These are phyloP conservation scores for Cremastinae sp. DNA, from an alignment of 2,888 invertebrate species.

Conservation along the genomic window DNA sequence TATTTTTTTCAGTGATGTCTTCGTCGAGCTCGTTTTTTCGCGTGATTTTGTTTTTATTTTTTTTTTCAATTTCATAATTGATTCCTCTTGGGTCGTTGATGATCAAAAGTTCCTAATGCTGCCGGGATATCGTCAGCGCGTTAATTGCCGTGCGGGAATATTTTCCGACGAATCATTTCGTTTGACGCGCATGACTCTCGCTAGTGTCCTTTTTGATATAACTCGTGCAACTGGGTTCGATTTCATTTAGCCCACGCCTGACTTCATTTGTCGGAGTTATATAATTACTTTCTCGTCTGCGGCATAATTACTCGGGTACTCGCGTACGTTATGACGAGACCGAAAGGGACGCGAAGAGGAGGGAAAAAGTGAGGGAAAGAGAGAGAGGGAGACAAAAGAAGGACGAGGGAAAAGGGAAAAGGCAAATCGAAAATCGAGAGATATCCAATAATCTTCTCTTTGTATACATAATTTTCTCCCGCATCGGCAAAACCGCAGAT, in stretches of 20 bases:
- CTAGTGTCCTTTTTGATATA: constrained; percentile 15
- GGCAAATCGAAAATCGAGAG: constrained; percentile 16
- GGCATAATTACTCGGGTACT: constrained; percentile 18
- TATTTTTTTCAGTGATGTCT: too few relatives aligned
- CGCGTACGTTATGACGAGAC: neutral
- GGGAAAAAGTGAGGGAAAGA: constrained; percentile 6
- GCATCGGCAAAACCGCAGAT: constrained; percentile 16
- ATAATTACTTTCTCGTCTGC: constrained; percentile 37
- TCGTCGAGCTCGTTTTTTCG: too few relatives aligned
- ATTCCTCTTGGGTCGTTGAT: constrained; percentile 40
- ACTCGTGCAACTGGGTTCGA: constrained; percentile 9
- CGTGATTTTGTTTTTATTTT: constrained; percentile 52
- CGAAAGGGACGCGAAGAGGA: neutral
- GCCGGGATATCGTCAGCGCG: constrained; percentile 4
- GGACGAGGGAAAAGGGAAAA: constrained; percentile 1
- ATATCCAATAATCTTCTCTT: constrained; percentile 14
- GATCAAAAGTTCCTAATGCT: constrained; percentile 20
- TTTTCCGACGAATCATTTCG: constrained; percentile 17
- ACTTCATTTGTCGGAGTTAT: constrained; percentile 14
- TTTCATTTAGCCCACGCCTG: constrained; percentile 10
- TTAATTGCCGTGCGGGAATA: constrained; percentile 20
- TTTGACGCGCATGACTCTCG: constrained; percentile 16
- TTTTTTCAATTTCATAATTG: constrained; percentile 45
- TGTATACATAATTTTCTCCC: constrained; percentile 18
- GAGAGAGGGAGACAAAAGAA: neutral